Evolutionary conservation across 2,888 invertebrate species (phyloP), one percentile per base, ranked within the genome.

Genomic region (Azorinus chamasolen): DNA sequence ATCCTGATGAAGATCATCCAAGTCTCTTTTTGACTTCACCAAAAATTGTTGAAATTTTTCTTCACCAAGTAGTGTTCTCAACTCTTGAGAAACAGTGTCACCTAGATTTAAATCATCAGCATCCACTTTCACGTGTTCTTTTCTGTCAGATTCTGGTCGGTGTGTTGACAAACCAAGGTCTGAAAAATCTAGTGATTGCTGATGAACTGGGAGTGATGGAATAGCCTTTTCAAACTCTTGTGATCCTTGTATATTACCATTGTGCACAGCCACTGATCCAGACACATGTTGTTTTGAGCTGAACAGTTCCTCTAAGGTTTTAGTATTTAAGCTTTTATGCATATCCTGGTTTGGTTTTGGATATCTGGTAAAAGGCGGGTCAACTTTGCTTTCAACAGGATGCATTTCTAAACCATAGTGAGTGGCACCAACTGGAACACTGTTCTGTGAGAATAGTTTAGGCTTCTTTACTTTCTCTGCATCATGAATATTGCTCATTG

Each of bases 111-210:
- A 71, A 27, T 78, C 81, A 18, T 75, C 70, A 41, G 69, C 72
- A 48, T 53, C 68, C 50, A 57, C 55, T 22, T 50, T 32, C 22
- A 64, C 66, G n/a, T n/a, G n/a, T 45, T 63, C 72, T n/a, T 43
- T 45, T 37, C 65, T 71, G 1, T 79, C 78, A 48, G 78, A 77
- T 4, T 87, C 87, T 27, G 88, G 87, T 39, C 88, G 81, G 71
- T 89, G 89, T n/a, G 90, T 89, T 16, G 84, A 80, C 22, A 89
- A 73, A 58, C 88, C 89, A 18, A 89, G 74, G 20, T 84, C 85
- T 39, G 81, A 70, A n/a, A 78, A 45, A 53, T 82, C 79, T 43
- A 59, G 57, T 68, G 86, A 87, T 10, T 55, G 27, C n/a, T 71
- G 63, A 14, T 68, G 55, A 37, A 32, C 18, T 14, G n/a, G 27